Base-by-base conservation (phyloP, 2,888 invertebrate species). In the Julus scandinavius region DNA sequence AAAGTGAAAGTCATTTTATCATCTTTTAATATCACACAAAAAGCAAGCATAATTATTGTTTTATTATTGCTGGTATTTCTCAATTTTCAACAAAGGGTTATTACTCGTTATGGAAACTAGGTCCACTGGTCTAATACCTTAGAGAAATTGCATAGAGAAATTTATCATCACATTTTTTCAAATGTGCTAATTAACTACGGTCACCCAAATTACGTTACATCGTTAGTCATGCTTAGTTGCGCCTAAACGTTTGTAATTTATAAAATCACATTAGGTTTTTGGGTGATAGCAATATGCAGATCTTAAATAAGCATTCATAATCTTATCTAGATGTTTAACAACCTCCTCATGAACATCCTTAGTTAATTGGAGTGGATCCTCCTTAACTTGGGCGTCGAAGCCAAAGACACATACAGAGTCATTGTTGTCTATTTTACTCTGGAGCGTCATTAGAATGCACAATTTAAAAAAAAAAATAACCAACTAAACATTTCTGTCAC, bases 301-400 rank as follows among this genome's bases (percentile, higher is more conserved):
- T 72, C 72, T 72, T 72, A 29, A 72, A 72, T 72, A 72, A 72
- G 72, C 29, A 13, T 20, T 20, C 63, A 20, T 29, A 29, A 72
- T 72, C 72, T 72, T 72, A 72, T 72, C 72, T 29, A 20, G 20
- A 63, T 63, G 63, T 63, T 63, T 63, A 63, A 63, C n/a, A 63
- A 63, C 63, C 63, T 63, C 63, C 20, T 20, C 4, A 63, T 6
- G 20, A 63, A 72, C 29, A 11, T 29, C 72, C 72, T 72, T 72
- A 72, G 29, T 72, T 72, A 72, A 72, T 72, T 72, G 11, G 29
- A 9, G 72, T 72, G 29, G 29, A 72, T 4, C 72, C 29, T 72
- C 11, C 63, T 6, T 63, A 63, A 63, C 63, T 20, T n/a, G 72
- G 72, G 29, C 72, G 72, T 72, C 2, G 11, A 72, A 72, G 29